Evolutionary conservation across 2,797 vertebrate genomes (phyloP), one percentile per base, ranked within the genome.

Genomic region (Chiroxiphia lanceolata): DNA sequence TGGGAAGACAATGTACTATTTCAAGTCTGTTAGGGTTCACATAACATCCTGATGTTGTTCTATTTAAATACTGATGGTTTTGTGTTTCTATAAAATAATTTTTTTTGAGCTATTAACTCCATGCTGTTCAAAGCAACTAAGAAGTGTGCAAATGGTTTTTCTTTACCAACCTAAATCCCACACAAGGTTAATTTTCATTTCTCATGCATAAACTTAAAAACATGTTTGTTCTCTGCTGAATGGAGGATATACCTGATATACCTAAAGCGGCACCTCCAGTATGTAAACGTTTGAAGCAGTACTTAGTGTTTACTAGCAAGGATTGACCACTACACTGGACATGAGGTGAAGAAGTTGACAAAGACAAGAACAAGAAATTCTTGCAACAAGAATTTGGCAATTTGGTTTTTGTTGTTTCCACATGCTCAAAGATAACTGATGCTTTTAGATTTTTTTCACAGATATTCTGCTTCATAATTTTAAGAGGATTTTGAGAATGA

Each of bases 1-100:
- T 82, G 85, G 63, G 47, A 94, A 88, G 72, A 85, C 50, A 93
- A 48, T 23, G 31, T 68, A 63, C 36, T 79, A 51, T 95, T 95
- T 85, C 56, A 95, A 71, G 25, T 68, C 47, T 34, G n/a, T 82
- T 68, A 77, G 34, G 90, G 27, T 60, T 95, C 57, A 83, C 82
- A 84, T 68, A 59, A 83, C 56, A 64, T 51, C n/a, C 53, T 82
- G 34, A 67, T 89, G 50, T 48, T 85, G n/a, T 83, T 93, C 33
- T 69, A 4, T 51, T 47, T 76, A 74, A 91, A 95, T 94, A 22
- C 14, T 34, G 31, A 79, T 26, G 25, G 20, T 48, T 83, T 42
- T 51, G 17, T 29, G 91, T 89, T 57, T 64, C 87, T 74, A 5
- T 18, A 33, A 27, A 53, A 61, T 44, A 42, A 3, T 6, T 5